Evolutionary conservation across 2,113 vertebrate genomes (phyloP).

Genomic region (Sitta europaea): DNA sequence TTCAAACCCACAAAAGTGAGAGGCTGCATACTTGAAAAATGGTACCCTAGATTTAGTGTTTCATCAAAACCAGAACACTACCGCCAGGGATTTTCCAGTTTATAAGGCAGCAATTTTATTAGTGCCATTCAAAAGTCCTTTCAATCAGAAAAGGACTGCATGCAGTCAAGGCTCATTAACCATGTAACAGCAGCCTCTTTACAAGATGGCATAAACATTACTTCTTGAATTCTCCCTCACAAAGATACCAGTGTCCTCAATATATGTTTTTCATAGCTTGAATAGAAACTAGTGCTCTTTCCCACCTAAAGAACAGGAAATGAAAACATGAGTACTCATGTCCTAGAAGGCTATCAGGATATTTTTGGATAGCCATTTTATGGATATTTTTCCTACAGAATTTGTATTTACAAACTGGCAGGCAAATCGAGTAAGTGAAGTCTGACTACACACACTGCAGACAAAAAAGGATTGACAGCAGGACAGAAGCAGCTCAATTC

Average conservation of each 20-base stretch:
- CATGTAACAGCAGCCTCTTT: slow-evolving; percentile 39
- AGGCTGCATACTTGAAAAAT: neutral
- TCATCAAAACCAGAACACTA: neutral
- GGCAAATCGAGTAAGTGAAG: neutral
- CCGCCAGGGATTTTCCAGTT: neutral
- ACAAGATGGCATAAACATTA: slow-evolving; percentile 25
- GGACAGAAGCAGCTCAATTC: neutral
- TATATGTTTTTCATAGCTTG: neutral
- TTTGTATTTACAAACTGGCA: neutral
- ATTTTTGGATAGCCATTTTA: no score
- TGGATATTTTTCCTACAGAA: neutral
- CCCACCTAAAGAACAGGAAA: neutral
- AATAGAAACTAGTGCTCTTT: neutral
- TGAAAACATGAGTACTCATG: neutral
- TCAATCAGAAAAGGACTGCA: slow-evolving; percentile 9
- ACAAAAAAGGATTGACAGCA: neutral
- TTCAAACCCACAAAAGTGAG: neutral
- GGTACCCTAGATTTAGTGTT: neutral
- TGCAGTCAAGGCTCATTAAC: slow-evolving; percentile 35
- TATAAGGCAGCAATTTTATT: slow-evolving; percentile 37
- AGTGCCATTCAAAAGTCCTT: slow-evolving; percentile 19
- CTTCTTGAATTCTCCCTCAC: neutral
- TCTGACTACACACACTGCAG: neutral
- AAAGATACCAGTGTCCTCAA: slow-evolving; percentile 9
- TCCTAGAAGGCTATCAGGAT: neutral